Evolutionary conservation across 2,888 invertebrate species (phyloP).

Genomic region (Meteorus colon): DNA sequence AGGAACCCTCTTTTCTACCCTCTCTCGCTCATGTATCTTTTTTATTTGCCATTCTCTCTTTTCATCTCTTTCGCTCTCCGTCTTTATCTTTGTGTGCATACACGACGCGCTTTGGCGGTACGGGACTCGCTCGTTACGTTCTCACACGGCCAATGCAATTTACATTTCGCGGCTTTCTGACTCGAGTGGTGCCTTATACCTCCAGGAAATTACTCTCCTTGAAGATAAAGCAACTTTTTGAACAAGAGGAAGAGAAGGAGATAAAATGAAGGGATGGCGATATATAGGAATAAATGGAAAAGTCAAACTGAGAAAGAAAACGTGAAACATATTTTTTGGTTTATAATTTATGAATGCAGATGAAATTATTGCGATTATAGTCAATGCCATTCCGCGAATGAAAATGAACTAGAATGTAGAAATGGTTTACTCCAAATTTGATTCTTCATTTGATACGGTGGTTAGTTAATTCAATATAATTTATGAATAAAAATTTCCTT

Average conservation of each 20-base stretch:
- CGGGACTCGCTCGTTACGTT: conserved; percentile 43
- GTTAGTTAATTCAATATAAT: conserved; percentile 13
- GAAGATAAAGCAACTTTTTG: conserved; percentile 26
- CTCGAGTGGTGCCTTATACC: conserved; percentile 31
- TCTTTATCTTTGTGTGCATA: conserved; percentile 44
- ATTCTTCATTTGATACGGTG: background rate
- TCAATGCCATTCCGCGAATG: background rate
- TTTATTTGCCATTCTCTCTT: conserved; percentile 39
- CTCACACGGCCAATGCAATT: conserved; percentile 45
- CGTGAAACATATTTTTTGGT: no score
- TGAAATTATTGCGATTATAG: background rate
- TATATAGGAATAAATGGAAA: no score
- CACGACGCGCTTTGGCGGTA: conserved; percentile 40
- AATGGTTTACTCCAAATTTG: background rate
- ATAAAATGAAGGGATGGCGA: no score
- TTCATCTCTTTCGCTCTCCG: conserved; percentile 31
- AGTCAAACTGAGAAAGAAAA: no score
- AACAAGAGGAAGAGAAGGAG: background rate
- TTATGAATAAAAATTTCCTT: conserved; percentile 16
- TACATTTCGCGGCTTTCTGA: conserved; percentile 46
- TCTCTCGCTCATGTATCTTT: conserved; percentile 39
- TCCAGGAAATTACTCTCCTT: conserved; percentile 35
- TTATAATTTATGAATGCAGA: background rate
- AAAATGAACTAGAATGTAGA: background rate
- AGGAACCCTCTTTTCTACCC: conserved; percentile 34